Evolutionary conservation across 2,888 invertebrate species (phyloP), one percentile per base, ranked within the genome.

Genomic region (Cryptosula pallasiana): DNA sequence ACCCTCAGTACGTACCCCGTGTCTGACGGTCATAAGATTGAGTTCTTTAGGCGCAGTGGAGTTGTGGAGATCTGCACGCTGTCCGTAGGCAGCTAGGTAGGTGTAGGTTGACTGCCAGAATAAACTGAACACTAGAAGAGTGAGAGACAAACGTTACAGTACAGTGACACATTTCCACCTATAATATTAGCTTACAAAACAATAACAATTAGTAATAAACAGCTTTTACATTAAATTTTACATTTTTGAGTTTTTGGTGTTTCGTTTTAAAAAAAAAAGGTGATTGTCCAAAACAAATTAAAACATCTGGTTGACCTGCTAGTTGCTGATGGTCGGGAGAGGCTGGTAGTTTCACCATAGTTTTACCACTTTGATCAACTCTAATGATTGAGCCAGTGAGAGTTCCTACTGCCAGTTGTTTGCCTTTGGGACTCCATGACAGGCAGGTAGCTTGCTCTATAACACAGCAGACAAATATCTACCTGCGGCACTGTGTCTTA

Each of bases 61-160:
- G 32, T 34, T 63, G 63, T 45, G 9, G 9, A 63, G 13, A 1
- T 20, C 63, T 3, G 63, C 5, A 16, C 27, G 25, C 9, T 25
- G 32, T 63, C 25, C 27, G 34, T 32, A 63, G 63, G 34, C 63
- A 63, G 63, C 63, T 9, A 63, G 32, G 63, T 63, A 63, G 29
- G 63, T 63, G 63, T 63, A 63, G 27, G 63, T 63, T 25, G 63
- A 63, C 32, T 63, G 63, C 63, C 63, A 63, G 63, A 63, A 63
- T 16, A 63, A n/a, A 2, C 63, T 32, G 32, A 20, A 32, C 29
- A 32, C 63, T 63, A 32, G 2, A 63, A 34, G 3, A 63, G 13
- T 20, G 32, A 32, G 25, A 13, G n/a, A 57, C 57, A 57, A 23
- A 57, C n/a, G n/a, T n/a, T n/a, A n/a, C n/a, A n/a, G n/a, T n/a